These are phyloP conservation scores for Rhaphigaster nebulosa DNA, from an alignment of 2,888 invertebrate genomes.

Conservation along the genomic window DNA sequence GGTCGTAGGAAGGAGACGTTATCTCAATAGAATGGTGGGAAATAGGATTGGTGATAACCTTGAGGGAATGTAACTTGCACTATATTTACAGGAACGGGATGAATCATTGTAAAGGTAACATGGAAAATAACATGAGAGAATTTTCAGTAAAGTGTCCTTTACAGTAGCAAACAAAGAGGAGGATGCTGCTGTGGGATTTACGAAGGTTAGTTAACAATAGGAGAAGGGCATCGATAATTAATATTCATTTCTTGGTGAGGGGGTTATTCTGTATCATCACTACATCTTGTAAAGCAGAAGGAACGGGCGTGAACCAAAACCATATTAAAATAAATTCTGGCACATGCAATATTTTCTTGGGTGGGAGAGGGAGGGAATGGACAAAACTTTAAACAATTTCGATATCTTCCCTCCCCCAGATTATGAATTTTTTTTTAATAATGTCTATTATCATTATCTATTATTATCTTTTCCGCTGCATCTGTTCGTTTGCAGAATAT, in stretches of 20 bases:
- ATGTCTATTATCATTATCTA: background rate
- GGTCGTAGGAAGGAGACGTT: background rate
- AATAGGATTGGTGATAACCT: background rate
- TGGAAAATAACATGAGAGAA: background rate
- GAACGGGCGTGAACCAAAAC: too few species aligned
- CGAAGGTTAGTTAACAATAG: background rate
- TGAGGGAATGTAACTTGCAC: background rate
- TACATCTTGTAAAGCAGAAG: too few species aligned
- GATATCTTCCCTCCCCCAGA: too few species aligned
- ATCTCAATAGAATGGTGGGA: background rate
- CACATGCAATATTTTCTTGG: too few species aligned
- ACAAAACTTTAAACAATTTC: too few species aligned
- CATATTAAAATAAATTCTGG: too few species aligned
- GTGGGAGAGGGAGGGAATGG: too few species aligned
- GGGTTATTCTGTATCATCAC: background rate
- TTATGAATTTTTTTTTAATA: background rate
- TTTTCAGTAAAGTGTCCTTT: background rate
- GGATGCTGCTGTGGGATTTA: conserved; percentile 7
- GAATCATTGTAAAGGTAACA: background rate
- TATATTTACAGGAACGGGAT: background rate
- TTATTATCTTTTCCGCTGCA: background rate
- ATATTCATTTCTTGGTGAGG: background rate
- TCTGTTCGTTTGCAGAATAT: background rate
- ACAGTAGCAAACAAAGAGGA: background rate
- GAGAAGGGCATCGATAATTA: conserved; percentile 1